A percentile compares a stretch with the other conserved stretches of the same genome.
Evolutionary conservation across 2,888 invertebrate species (phyloP).

Genomic region (Orgyia antiqua): DNA sequence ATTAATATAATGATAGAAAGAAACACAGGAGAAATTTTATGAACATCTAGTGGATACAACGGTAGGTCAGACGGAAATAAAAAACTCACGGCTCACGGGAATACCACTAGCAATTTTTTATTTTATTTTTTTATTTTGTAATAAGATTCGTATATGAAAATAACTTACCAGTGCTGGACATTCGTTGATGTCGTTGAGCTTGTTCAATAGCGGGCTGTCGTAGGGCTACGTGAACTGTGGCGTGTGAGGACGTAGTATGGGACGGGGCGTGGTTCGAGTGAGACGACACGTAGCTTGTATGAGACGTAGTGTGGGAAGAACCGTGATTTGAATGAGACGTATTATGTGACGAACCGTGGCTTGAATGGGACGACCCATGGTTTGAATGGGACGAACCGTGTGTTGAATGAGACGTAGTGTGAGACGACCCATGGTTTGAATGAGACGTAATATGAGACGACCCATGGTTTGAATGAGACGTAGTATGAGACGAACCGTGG

Average conservation of each 20-base stretch:
- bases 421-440: constrained; percentile 1
- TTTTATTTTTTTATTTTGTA: no score
- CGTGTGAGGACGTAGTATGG: constrained; percentile 10
- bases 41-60: no score
- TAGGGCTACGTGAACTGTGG: constrained; percentile 15
- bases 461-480: constrained; percentile 4
- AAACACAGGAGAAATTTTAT: no score
- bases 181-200: constrained; percentile 53
- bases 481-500: neutral
- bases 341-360: neutral
- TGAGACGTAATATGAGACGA: constrained; percentile 3
- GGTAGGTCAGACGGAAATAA: no score
- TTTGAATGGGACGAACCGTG: neutral
- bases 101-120: no score
- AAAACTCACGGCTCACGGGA: no score
- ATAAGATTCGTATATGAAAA: no score
- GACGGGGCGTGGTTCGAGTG: constrained; percentile 6
- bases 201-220: constrained; percentile 39
- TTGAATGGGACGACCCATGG: constrained; percentile 2
- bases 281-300: neutral
- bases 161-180: constrained; percentile 66
- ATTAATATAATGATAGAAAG: no score
- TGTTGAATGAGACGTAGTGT: constrained; percentile 6
- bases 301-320: constrained; percentile 2
- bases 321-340: constrained; percentile 1